A percentile compares a stretch with the other conserved stretches of the same genome.
Evolutionary conservation across 2,113 vertebrate species (phyloP).

Genomic region (Saguinus imperator): DNA sequence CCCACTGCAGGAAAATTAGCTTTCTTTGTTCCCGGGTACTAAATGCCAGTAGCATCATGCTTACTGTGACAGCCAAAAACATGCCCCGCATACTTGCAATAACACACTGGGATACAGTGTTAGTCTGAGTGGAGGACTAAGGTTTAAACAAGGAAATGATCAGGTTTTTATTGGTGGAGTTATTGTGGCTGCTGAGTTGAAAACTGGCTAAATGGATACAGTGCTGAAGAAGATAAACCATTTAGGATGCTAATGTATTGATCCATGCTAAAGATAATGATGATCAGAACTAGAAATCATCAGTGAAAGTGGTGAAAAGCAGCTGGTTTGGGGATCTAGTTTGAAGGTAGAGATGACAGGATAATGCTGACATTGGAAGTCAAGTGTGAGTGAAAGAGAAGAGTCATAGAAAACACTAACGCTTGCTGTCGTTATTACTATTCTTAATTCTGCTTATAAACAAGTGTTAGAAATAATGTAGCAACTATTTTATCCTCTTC

Average conservation of each 20-base stretch:
- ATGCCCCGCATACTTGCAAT: not conserved
- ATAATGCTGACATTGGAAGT: not conserved
- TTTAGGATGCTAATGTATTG: not conserved
- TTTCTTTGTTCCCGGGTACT: not conserved
- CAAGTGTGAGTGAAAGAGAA: not conserved
- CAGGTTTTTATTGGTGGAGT: not conserved
- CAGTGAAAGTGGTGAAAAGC: not conserved
- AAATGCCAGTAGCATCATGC: not conserved
- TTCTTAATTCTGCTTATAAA: not conserved
- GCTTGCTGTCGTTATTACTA: not conserved
- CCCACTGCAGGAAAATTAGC: not conserved
- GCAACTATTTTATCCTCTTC: not conserved
- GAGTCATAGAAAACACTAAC: not conserved
- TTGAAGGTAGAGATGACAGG: not conserved
- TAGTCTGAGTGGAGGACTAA: not conserved
- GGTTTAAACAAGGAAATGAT: not conserved
- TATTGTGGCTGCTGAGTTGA: not conserved
- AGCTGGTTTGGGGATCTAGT: not conserved
- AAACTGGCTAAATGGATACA: not conserved
- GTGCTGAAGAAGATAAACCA: not conserved
- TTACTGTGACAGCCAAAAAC: not conserved
- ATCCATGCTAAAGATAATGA: not conserved
- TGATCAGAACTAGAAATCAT: not conserved
- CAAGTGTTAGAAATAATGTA: not conserved
- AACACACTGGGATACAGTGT: not conserved